Base-by-base conservation (phyloP, 2,113 vertebrate genomes). In the Mohoua ochrocephala region DNA sequence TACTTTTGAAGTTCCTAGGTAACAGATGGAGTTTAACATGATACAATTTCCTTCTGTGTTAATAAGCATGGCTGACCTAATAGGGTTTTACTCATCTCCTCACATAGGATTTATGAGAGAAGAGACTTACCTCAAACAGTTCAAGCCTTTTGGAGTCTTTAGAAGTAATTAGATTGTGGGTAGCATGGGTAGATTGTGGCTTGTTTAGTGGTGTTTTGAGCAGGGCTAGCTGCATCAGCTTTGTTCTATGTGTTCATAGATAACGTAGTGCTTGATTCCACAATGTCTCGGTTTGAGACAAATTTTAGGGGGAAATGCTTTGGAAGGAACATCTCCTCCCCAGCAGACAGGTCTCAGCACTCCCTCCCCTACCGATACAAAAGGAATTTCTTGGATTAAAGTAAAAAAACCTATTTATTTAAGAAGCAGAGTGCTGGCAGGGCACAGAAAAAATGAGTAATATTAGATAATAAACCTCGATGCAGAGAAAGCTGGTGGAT, bases 101-200 rank as follows among this genome's bases (percentile, higher is more conserved):
- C 49, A 24, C 85, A 33, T 5, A 81, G 64, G 76, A 56, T 86
- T 92, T 78, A 49, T 42, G 88, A 88, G 64, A 80, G 75, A 69
- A 41, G 79, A 94, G 49, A 68, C 61, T 61, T 95, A 84, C 93
- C 91, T 96, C 89, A 92, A 75, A 56, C 30, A 69, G 73, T 87
- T 92, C 52, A 87, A 87, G 44, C 53, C 39, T 87, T 90, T 59
- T 88, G 65, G 84, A 95, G 47, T 82, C 87, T 82, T 84, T 49
- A 84, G 69, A 78, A 92, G 61, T 84, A 91, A 95, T 95, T 95
- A 94, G 64, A 15, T 37, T 95, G 95, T 95, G 94, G 93, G 60
- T 92, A 94, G 63, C 79, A 77, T 84, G 83, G 79, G 79, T 90
- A 84, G 76, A 63, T 83, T 93, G 93, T 75, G 95, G 93, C 92